Evolutionary conservation across 1,140 invertebrate species (phyloP).

Genomic region (Phortica variegata): DNA sequence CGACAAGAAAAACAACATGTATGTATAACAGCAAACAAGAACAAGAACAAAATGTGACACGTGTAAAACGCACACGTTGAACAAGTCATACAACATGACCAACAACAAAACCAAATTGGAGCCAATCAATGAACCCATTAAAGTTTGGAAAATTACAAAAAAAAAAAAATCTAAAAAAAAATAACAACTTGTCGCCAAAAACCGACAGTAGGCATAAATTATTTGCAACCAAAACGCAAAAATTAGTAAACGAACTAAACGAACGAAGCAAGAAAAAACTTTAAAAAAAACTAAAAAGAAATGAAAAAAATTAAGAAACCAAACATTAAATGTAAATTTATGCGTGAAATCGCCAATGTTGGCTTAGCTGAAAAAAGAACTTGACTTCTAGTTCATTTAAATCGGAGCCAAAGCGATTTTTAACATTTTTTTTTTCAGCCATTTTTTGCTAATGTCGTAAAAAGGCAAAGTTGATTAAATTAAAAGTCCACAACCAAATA

Average conservation of each 20-base stretch:
- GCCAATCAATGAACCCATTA: constrained; percentile 52
- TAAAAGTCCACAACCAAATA: constrained; percentile 22
- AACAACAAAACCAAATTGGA: neutral
- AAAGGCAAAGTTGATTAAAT: constrained; percentile 45
- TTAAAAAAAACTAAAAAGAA: constrained; percentile 23
- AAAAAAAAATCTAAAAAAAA: constrained; percentile 37
- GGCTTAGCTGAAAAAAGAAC: constrained; percentile 41
- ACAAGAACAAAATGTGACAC: too few relatives aligned
- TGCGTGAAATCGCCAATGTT: constrained; percentile 24
- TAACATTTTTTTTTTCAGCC: too few relatives aligned
- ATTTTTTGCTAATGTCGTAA: constrained; percentile 33
- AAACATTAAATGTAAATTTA: constrained; percentile 53
- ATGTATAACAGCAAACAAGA: too few relatives aligned
- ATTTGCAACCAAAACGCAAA: constrained; percentile 24
- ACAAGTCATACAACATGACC: neutral
- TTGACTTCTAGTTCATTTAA: constrained; percentile 52
- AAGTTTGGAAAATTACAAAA: constrained; percentile 51
- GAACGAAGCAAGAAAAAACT: too few relatives aligned
- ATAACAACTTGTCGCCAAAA: constrained; percentile 39
- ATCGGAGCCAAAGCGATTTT: constrained; percentile 13
- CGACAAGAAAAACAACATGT: too few relatives aligned
- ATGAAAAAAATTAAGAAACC: constrained; percentile 44
- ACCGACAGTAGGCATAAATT: constrained; percentile 30
- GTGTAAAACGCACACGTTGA: neutral
- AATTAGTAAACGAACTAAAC: too few relatives aligned